Evolutionary conservation across 2,113 vertebrate species (phyloP).

Genomic region (Nipponia nippon): DNA sequence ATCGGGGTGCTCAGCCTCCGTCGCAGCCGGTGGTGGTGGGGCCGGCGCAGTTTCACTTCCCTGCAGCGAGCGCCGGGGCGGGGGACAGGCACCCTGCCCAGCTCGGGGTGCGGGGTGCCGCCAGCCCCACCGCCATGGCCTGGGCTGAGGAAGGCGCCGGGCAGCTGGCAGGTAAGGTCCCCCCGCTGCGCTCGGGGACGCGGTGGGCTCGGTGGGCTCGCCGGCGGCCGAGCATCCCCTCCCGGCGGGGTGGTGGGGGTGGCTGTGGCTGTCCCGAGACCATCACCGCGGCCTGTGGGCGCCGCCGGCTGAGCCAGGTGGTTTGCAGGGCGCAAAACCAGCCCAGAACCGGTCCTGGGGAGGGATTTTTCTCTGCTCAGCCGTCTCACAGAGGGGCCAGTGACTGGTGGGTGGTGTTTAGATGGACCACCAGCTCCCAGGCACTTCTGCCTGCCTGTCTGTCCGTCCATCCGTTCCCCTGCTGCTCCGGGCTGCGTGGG

Average conservation of each 20-base stretch:
- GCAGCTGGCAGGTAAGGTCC: background rate
- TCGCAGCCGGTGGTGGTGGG: too few species aligned
- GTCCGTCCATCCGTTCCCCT: fast-evolving
- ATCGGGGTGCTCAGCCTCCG: background rate
- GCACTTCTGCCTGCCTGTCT: background rate
- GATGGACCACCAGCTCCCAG: background rate
- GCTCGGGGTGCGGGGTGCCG: background rate
- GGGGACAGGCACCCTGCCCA: fast-evolving
- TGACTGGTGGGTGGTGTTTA: background rate
- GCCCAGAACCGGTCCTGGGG: too few species aligned
- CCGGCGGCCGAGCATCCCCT: fast-evolving
- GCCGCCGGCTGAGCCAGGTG: fast-evolving
- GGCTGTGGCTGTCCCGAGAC: background rate
- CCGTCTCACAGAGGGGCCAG: fast-evolving
- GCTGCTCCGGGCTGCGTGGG: fast-evolving
- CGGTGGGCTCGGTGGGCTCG: background rate
- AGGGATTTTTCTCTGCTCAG: background rate
- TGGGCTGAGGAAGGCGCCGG: fast-evolving
- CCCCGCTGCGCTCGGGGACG: fast-evolving
- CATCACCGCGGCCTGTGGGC: background rate
- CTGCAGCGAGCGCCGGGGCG: fast-evolving
- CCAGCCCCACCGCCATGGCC: background rate
- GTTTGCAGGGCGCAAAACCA: background rate
- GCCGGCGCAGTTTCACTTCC: background rate
- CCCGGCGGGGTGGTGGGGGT: fast-evolving